Base-by-base conservation (phyloP, 2,888 invertebrate genomes). In the Acanthopleura granulata region DNA sequence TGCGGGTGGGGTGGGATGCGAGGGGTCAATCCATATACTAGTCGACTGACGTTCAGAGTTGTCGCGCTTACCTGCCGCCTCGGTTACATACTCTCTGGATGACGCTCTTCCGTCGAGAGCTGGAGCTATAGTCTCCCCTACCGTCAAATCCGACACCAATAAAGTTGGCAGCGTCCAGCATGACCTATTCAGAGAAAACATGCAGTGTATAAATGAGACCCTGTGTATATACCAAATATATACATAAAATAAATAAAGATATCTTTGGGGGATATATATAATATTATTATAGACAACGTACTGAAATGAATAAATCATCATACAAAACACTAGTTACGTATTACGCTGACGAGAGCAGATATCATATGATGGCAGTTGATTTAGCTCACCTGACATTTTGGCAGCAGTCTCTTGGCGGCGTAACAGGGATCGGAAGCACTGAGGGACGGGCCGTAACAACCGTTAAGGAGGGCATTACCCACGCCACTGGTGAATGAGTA, bases 61-160 rank as follows among this genome's bases (percentile, higher is more conserved):
- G 9, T 40, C 40, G 3, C 15, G 3, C 70, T 72, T 51, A 72
- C 72, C 50, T 57, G 14, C 72, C 72, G 4, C 51, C 57, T 49
- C 71, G 12, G 49, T 18, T 70, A 40, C 74, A 74, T n/a, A 70
- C 29, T n/a, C 74, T 49, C 71, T 74, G 74, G 51, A 74, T 71
- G 3, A 74, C 49, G 50, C 70, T 70, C n/a, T 69, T 71, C 30
- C 30, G 22, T 16, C 74, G 40, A 70, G 70, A 70, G 16, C 61
- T 40, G 40, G 71, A 70, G 22, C 57, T 74, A 40, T 74, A 74
- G 49, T 70, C 69, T 16, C 74, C 74, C 1, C 74, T 72, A 16
- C 74, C 74, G 29, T 74, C 74, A 51, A 74, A 74, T 3, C 74
- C 74, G 0, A 74, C 74, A 29, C 74, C 74, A 9, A 74, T 62